Evolutionary conservation across 1,140 invertebrate species (phyloP), one percentile per base, ranked within the genome.

Genomic region (Bombus waltoni): DNA sequence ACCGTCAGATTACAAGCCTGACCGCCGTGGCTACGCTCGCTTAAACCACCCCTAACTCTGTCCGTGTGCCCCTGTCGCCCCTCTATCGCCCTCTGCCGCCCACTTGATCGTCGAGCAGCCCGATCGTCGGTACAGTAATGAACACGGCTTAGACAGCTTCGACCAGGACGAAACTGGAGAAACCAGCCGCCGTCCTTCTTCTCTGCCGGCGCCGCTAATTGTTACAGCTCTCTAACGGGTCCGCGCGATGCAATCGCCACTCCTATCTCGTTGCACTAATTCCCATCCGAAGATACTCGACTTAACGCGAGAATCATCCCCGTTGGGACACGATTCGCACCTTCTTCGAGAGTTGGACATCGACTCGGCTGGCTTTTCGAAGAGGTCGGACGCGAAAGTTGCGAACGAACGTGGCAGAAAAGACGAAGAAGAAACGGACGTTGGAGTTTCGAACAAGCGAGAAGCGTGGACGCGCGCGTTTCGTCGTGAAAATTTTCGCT

Each of bases 1-100:
- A 40, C 90, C 82, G 83, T 86, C 87, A 89, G 91, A 91, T 92
- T 91, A 92, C 89, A 90, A 92, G 89, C 87, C 81, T 90, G 90
- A 90, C 87, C 90, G 75, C 89, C 66, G 86, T 82, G 75, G 86
- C 88, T 90, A 80, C 75, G 85, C 86, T 85, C 87, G 85, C 88
- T 87, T 85, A 85, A 81, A 83, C 78, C 15, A 28, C 68, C 77
- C 74, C 86, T 79, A 82, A 85, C 78, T 32, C 65, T 74, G 25
- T 38, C 73, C 42, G 59, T 35, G 47, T 38, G 35, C 15, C 28
- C 38, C 38, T 28, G 28, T 8, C 78, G 28, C 18, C 59, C 84
- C n/a, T 32, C 22, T 2, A 8, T n/a, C 25, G 4, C n/a, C 85
- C 53, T 73, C 25, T 40, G 18, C 72, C 59, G 22, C 72, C 25